Evolutionary conservation across 2,113 vertebrate species (phyloP), one percentile per base, ranked within the genome.

Genomic region (Tachysurus vachellii): DNA sequence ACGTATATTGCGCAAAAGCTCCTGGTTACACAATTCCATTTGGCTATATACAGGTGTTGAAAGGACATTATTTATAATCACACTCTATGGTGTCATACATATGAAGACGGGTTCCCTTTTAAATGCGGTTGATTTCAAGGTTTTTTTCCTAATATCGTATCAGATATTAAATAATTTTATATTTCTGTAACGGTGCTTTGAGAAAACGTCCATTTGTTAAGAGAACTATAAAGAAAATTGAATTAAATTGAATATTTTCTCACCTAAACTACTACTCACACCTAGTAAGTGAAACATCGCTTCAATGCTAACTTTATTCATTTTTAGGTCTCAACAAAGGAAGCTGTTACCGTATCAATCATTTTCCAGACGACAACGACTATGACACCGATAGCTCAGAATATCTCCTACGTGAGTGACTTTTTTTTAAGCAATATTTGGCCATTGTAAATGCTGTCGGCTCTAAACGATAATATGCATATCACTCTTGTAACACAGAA

Each of bases 381-480:
- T 99, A 99, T 0, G 98, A 99, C 95, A 98, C 99, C 0, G 98
- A 99, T 96, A 99, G 97, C 95, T 99, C 98, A 0, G 98, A 99
- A 85, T 99, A 99, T 91, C 96, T 99, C 89, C 95, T 99, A 87
- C 97, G 98, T 99, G 94, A 98, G 98, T 97, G 70, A 80, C 1
- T 19, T 12, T 85, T 66, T 23, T 42, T 75, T 62, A 50, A 62
- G 14, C 7, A 21, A 50, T 54, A 44, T 82, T 81, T 42, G 12
- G 3, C 54, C 23, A n/a, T 56, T 59, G n/a, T 50, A 16, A 50
- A 84, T 54, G 47, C 21, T 42, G 59, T n/a, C 23, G 56, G 13
- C 44, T 50, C 54, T 36, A 9, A 9, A 75, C 26, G 53, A 13
- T 66, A 42, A 53, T 8, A 50, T 64, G 14, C 23, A 31, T 68